These are phyloP conservation scores for Calidris pugnax DNA, from an alignment of 2,113 vertebrate species.

Conservation along the genomic window DNA sequence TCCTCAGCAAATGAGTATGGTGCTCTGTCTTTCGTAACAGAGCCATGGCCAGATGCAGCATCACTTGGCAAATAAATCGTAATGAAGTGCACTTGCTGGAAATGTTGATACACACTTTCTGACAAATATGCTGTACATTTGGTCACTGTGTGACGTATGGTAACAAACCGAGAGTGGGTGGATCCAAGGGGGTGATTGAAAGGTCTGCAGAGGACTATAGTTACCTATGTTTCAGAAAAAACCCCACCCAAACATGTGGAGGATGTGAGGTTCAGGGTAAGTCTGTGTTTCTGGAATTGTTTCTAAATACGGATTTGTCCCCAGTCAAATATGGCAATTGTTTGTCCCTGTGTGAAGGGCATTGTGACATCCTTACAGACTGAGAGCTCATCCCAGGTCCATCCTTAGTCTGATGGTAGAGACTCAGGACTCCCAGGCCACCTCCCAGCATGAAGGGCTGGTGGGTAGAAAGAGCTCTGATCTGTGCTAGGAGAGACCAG, in stretches of 20 bases:
- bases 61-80: not conserved
- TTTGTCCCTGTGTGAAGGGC: not conserved
- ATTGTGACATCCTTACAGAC: not conserved
- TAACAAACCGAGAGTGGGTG: not conserved
- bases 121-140: not conserved
- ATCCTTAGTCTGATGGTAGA: not conserved
- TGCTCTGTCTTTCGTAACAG: not conserved
- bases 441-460: not conserved
- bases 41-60: not conserved
- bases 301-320: not conserved
- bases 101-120: not conserved
- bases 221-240: not conserved
- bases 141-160: not conserved
- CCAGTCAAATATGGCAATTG: not conserved
- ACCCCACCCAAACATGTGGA: rapidly evolving
- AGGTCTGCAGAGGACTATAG: not conserved
- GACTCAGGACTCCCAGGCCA: not conserved
- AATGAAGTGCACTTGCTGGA: not conserved
- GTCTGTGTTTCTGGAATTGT: not conserved
- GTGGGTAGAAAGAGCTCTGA: not conserved
- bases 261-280: not conserved
- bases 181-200: not conserved
- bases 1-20: not conserved
- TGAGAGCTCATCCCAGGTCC: not conserved
- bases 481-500: not conserved